Percentiles rank a stretch among this genome's conserved stretches.
These are phyloP conservation scores for Dendrolimus kikuchii DNA, from an alignment of 1,140 invertebrate genomes.

Conservation along the genomic window DNA sequence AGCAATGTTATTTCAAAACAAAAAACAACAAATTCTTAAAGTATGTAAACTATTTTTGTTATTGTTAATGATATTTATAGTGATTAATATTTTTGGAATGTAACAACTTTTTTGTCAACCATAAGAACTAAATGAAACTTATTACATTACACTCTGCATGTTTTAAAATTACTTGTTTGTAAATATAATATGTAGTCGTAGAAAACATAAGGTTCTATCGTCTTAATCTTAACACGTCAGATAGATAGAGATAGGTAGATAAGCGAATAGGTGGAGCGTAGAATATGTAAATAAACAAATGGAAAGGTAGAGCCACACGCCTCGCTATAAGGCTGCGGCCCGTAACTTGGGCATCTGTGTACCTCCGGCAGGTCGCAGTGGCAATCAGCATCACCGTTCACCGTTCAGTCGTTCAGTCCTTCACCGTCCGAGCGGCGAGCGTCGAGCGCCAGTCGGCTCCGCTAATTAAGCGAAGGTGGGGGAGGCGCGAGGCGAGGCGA, in stretches of 20 bases:
- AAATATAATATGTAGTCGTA: too few species aligned
- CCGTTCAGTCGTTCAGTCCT: conserved; percentile 19
- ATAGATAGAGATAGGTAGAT: conserved; percentile 56
- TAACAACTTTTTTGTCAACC: too few species aligned
- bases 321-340: conserved; percentile 1
- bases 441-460: conserved; percentile 24
- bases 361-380: neutral
- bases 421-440: conserved; percentile 9
- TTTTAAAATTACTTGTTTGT: too few species aligned
- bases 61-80: too few species aligned
- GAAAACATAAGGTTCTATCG: too few species aligned
- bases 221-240: too few species aligned
- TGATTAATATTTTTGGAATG: too few species aligned
- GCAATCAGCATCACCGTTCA: conserved; percentile 2
- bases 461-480: conserved; percentile 58
- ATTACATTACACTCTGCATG: too few species aligned
- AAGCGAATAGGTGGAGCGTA: conserved; percentile 45
- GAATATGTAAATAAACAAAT: conserved; percentile 33
- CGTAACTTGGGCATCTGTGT: neutral
- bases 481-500: conserved; percentile 34
- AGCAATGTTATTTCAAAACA: too few species aligned
- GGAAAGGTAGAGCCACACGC: conserved; percentile 13
- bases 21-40: too few species aligned
- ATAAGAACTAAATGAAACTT: too few species aligned
- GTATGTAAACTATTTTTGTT: too few species aligned